These are phyloP conservation scores for Bombus terrestris DNA, from an alignment of 1,140 invertebrate genomes.

Conservation along the genomic window DNA sequence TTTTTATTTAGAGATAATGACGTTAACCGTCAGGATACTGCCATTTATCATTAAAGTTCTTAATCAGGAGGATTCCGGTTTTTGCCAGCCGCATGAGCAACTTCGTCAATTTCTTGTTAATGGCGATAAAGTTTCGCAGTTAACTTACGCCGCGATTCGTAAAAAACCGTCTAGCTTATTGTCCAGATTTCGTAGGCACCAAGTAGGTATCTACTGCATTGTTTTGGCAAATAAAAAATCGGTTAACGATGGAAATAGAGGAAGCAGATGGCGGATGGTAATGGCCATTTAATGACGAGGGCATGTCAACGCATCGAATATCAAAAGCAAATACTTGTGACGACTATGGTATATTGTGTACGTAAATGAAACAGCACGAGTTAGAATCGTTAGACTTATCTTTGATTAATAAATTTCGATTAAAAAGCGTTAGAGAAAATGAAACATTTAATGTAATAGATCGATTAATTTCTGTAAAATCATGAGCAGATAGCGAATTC, in stretches of 20 bases:
- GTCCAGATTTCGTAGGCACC: conserved; percentile 4
- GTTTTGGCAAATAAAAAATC: conserved; percentile 14
- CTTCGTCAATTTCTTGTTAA: conserved; percentile 73
- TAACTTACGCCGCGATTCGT: conserved; percentile 21
- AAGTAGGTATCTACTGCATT: not conserved
- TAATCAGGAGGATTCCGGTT: not conserved
- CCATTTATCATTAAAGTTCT: too few relatives aligned
- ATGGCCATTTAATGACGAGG: not conserved
- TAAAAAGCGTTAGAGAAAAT: not conserved
- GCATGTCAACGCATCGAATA: not conserved
- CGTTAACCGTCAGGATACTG: too few relatives aligned
- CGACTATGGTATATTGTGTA: not conserved
- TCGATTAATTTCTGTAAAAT: not conserved
- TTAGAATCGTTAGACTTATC: too few relatives aligned
- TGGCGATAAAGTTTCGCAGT: conserved; percentile 55
- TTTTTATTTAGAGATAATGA: too few relatives aligned
- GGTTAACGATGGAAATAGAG: not conserved
- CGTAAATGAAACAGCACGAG: too few relatives aligned
- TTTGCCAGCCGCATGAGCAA: conserved; percentile 28
- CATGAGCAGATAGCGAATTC: too few relatives aligned
- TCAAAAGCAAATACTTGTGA: not conserved
- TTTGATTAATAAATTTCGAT: too few relatives aligned
- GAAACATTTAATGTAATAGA: not conserved
- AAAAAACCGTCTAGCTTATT: conserved; percentile 15
- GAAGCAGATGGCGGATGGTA: not conserved